Evolutionary conservation across 2,797 vertebrate genomes (phyloP), one percentile per base, ranked within the genome.

Genomic region (Hypotaenidia philippensis): DNA sequence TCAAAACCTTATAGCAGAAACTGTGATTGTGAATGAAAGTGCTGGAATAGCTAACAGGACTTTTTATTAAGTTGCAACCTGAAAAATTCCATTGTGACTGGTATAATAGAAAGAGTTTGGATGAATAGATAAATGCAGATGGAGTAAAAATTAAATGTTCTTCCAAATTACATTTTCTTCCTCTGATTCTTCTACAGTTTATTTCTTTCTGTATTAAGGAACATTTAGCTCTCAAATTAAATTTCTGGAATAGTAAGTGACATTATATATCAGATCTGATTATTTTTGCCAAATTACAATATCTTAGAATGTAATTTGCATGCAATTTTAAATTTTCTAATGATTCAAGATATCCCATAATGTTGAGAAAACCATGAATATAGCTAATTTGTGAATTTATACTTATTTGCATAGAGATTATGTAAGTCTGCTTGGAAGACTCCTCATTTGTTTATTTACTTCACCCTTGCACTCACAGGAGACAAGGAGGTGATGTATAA

Each of bases 111-210:
- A 93, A 76, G 40, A 80, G 70, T 74, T 85, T 85, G 60, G 8
- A 50, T 74, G 40, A 70, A 27, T 59, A 63, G 20, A 55, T 68
- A 77, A 94, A 81, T 77, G 31, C 56, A 81, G 52, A 81, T 87
- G 22, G 36, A 75, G 77, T 6, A 3, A 83, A 93, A 86, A 75
- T 83, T 44, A 75, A 71, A 64, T 88, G 64, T 86, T 88, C 45
- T 88, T 36, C 61, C 77, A 75, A 90, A 86, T 71, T 81, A 71
- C 6, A 4, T 81, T 86, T 88, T 91, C 49, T 91, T 93, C 72
- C 53, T 71, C 14, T 81, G 44, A 60, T 53, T 65, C 32, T 93
- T 88, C 31, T 79, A 36, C 75, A 77, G 56, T 61, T 55, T 89
- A 13, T 94, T 93, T 74, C 53, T 86, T 90, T 53, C 32, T 49